These are phyloP conservation scores for zebrafish (Danio rerio) DNA, from an alignment of 2,113 vertebrate genomes.

Conservation along the genomic window DNA sequence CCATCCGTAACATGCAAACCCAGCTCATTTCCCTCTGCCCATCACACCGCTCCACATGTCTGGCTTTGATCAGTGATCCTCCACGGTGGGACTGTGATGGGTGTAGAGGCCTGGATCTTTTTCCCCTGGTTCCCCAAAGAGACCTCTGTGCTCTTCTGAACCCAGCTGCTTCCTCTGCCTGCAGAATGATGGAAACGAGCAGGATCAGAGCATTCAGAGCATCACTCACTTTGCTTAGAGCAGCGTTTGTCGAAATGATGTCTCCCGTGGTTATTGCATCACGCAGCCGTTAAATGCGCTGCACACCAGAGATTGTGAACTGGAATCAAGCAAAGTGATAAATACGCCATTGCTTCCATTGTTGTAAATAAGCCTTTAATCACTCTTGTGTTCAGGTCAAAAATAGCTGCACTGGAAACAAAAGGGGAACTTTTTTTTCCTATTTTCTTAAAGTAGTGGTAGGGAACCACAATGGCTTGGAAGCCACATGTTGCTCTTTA, in stretches of 20 bases:
- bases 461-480: too few relatives aligned
- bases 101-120: constrained; percentile 40
- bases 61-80: constrained; percentile 49
- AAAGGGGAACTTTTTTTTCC: too few relatives aligned
- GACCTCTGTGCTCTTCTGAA: constrained; percentile 36
- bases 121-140: constrained; percentile 42
- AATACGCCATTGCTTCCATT: constrained; percentile 15
- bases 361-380: constrained; percentile 27
- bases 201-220: constrained; percentile 50
- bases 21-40: constrained; percentile 34
- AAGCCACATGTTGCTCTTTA: too few relatives aligned
- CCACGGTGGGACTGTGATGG: constrained; percentile 47
- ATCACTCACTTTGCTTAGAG: constrained; percentile 38
- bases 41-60: constrained; percentile 33
- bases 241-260: constrained; percentile 35
- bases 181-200: constrained; percentile 55
- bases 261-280: constrained; percentile 45
- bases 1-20: constrained; percentile 5
- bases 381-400: neutral
- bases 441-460: too few relatives aligned
- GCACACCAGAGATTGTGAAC: constrained; percentile 28
- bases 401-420: too few relatives aligned
- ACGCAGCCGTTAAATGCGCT: constrained; percentile 17
- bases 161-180: constrained; percentile 56
- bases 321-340: constrained; percentile 41